Evolutionary conservation across 2,113 vertebrate genomes (phyloP), one percentile per base, ranked within the genome.

Genomic region (Antennarius striatus): DNA sequence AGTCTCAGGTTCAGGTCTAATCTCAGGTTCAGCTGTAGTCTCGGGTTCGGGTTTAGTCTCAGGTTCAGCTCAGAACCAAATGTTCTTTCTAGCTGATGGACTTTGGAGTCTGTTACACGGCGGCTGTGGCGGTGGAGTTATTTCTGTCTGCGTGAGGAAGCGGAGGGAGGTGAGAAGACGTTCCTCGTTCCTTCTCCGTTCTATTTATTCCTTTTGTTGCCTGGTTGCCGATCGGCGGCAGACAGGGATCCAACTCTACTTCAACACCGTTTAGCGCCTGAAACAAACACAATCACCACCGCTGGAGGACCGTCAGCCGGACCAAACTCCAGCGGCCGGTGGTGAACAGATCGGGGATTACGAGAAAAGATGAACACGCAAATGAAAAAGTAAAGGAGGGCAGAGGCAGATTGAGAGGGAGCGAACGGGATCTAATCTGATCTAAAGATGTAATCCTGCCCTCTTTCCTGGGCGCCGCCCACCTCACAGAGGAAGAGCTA

Each of bases 391-490:
- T 63, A 70, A 71, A 77, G 12, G 48, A 83, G 66, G 66, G 63
- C 59, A 69, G 68, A 54, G 64, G 10, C 64, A 59, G 63, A 80
- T 54, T 53, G 54, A 58, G 36, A 32, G 55, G 28, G 64, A 40
- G 68, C 58, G 65, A 73, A 67, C 29, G 58, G 29, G 45, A 83
- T 83, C 58, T 72, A 83, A 86, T 87, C 82, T 83, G 75, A 84
- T 87, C 84, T 78, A 55, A 78, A 75, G 59, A 86, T 73, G 59
- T 88, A 88, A 89, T 89, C 86, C 79, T 39, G 55, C 58, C 9
- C 63, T 70, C 48, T 28, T 68, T 60, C 68, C n/a, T 71, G 66
- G 29, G 43, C 15, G 48, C 59, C 45, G 22, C 12, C 71, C 47
- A 48, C 71, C 56, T 62, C 58, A n/a, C 46, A 32, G 69, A 17